Base-by-base conservation (phyloP, 2,797 vertebrate genomes). In the Poeciliopsis infans region DNA sequence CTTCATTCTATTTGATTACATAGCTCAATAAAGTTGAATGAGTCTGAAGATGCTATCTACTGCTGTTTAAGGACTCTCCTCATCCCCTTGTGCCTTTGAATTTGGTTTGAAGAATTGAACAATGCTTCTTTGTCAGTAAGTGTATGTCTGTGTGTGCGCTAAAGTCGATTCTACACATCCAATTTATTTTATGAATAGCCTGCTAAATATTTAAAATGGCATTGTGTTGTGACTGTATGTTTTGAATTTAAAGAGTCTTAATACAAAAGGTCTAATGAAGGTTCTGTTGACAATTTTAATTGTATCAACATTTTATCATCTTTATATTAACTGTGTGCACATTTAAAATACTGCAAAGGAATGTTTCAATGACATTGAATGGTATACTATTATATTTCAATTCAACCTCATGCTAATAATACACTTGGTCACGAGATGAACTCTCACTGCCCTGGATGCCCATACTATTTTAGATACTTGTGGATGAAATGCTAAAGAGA, bases 1-100 rank as follows among this genome's bases (percentile, higher is more conserved):
- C 75, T 79, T 83, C 88, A 84, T 88, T 91, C 80, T 89, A 74
- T 94, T 91, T 88, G 87, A 87, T 91, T 86, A 85, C 78, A 79
- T 49, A 64, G 75, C 59, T 79, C 88, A 88, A 91, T 93, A 89
- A 92, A 89, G 83, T 85, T 77, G 80, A 95, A 84, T 82, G 85
- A 86, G 86, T 86, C 75, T 72, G 74, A 79, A 86, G 87, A 92
- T 93, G 82, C 81, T 92, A 93, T 93, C 89, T 36, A 7, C 53
- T 80, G 61, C 59, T 76, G 66, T 81, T 88, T 61, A 83, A 79
- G 75, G 79, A 86, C 84, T 78, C 77, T 75, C 77, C 85, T 79
- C 79, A 85, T 83, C 85, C 80, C 81, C 87, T 75, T 80, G 23
- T 83, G 83, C 70, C 45, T 86, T 85, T 85, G 77, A 88, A 83